These are phyloP conservation scores for Struthio camelus DNA, from an alignment of 2,113 vertebrate genomes.

Conservation along the genomic window DNA sequence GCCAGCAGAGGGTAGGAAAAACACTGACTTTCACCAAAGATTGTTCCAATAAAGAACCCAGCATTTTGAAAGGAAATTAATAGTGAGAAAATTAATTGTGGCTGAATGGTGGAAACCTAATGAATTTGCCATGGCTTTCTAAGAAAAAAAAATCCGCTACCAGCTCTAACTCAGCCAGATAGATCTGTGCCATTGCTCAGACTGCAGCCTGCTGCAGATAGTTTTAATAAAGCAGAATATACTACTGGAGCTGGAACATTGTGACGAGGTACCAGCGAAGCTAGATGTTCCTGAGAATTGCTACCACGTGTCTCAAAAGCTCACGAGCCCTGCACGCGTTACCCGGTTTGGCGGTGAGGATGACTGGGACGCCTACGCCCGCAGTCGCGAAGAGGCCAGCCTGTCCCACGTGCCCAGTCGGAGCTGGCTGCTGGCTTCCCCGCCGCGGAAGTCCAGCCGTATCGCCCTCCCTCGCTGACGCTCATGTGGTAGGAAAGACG, in stretches of 20 bases:
- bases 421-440: rapidly evolving
- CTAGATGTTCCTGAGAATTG: background rate
- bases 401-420: rapidly evolving
- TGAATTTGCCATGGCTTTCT: constrained; percentile 6
- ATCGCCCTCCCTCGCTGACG: background rate
- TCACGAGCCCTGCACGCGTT: background rate
- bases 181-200: background rate
- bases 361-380: too few species aligned
- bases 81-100: background rate
- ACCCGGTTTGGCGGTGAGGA: background rate
- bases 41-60: background rate
- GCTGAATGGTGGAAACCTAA: background rate
- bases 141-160: background rate
- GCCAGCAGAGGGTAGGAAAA: background rate
- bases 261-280: background rate
- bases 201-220: background rate
- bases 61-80: background rate
- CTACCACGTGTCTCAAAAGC: rapidly evolving
- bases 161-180: background rate
- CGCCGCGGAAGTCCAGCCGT: background rate
- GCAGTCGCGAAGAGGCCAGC: too few species aligned
- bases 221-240: background rate
- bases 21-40: background rate
- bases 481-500: background rate
- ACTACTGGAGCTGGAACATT: too few species aligned